Percentiles rank a stretch among this genome's conserved stretches.
phyloP scores from a whole-genome alignment of 2,797 vertebrate species.

The Oryzias dopingdopingensis region DNA sequence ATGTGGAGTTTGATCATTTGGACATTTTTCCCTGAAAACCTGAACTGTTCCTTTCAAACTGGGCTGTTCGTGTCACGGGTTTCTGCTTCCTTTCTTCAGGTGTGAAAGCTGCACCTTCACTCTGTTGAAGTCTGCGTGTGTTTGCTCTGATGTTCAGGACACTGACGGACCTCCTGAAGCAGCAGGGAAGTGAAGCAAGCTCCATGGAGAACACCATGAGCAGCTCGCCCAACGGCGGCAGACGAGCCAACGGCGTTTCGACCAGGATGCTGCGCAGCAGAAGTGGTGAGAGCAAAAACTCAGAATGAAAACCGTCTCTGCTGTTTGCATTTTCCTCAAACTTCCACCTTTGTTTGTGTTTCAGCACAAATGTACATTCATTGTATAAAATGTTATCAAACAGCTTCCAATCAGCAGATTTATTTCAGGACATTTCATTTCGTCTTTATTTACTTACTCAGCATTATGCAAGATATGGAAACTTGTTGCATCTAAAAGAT shows the following conservation, averaged over 20 bases:
- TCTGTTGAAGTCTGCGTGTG: conserved; percentile 1
- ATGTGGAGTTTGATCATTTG: too few relatives aligned
- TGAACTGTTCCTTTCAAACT: too few relatives aligned
- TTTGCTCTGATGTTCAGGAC: conserved; percentile 74
- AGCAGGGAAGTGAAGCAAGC: conserved; percentile 79
- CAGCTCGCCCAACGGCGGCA: conserved; percentile 66
- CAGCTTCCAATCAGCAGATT: neutral
- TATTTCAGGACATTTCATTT: neutral
- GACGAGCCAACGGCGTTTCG: conserved; percentile 78
- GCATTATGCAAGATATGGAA: conserved; percentile 1
- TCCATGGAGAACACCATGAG: conserved; percentile 65
- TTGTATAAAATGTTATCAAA: conserved; percentile 1
- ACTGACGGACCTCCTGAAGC: conserved; percentile 91
- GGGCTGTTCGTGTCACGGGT: too few relatives aligned
- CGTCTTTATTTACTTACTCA: conserved; percentile 2
- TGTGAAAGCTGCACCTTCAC: too few relatives aligned
- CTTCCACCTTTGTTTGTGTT: neutral
- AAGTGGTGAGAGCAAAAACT: conserved; percentile 81
- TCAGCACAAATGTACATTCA: neutral
- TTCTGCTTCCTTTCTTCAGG: too few relatives aligned
- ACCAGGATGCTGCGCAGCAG: conserved; percentile 78
- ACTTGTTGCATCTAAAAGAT: neutral
- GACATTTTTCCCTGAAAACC: too few relatives aligned
- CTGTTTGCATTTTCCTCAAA: neutral
- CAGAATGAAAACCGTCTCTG: neutral